Percentiles rank a stretch among this genome's conserved stretches.
Conservation (phyloP, 2,888 invertebrate species). For the Lasius platythorax region DNA sequence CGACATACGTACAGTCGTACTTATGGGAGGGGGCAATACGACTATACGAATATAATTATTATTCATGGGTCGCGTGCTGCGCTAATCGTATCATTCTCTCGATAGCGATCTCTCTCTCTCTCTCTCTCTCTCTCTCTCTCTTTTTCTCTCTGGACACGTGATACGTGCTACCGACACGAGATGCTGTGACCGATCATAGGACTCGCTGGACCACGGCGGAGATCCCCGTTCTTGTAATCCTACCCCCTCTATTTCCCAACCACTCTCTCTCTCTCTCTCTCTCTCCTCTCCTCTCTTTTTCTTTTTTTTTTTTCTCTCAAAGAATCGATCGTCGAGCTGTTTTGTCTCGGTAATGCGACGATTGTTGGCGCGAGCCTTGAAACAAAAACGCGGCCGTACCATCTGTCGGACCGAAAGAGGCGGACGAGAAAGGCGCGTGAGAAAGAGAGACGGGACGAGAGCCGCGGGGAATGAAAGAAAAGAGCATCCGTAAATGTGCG, state of each 20-base stretch:
- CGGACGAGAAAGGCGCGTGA: slow-evolving; percentile 39
- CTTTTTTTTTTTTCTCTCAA: slow-evolving; percentile 64
- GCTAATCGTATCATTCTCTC: slow-evolving; percentile 69
- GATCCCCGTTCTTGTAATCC: slow-evolving; percentile 46
- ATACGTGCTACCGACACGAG: slow-evolving; percentile 73
- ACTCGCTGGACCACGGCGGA: slow-evolving; percentile 67
- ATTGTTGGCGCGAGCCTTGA: slow-evolving; percentile 84
- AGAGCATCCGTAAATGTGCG: slow-evolving; percentile 83
- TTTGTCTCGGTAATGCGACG: slow-evolving; percentile 85
- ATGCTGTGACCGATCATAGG: slow-evolving; percentile 73
- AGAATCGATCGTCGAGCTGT: slow-evolving; percentile 82
- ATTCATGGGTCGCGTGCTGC: slow-evolving; percentile 63
- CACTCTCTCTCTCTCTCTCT: slow-evolving; percentile 39
- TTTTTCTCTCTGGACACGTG: slow-evolving; percentile 82
- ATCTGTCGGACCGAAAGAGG: slow-evolving; percentile 79
- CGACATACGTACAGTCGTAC: slow-evolving; percentile 40
- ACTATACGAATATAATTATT: slow-evolving; percentile 61
- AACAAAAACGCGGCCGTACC: slow-evolving; percentile 84
- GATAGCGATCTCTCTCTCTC: slow-evolving; percentile 16
- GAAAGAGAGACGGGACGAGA: slow-evolving; percentile 54
- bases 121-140: slow-evolving; percentile 24
- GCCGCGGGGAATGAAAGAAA: slow-evolving; percentile 76
- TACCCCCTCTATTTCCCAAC: slow-evolving; percentile 57
- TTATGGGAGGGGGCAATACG: slow-evolving; percentile 20
- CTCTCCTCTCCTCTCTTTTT: slow-evolving; percentile 49